Conservation (phyloP, 2,113 vertebrate species). For the Colinus virginianus region DNA sequence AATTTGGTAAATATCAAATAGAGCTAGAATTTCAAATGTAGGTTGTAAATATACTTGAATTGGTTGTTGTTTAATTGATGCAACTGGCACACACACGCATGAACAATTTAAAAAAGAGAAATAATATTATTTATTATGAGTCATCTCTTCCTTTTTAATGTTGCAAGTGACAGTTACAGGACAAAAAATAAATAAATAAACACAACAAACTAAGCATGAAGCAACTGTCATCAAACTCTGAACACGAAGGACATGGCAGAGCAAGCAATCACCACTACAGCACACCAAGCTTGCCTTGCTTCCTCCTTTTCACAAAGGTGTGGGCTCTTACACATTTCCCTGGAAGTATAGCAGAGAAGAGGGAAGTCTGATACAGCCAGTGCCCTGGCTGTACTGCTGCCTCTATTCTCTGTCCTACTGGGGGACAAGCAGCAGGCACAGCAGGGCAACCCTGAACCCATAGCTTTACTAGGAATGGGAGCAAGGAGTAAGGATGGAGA, state of each 20-base stretch:
- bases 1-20: slow-evolving; percentile 75
- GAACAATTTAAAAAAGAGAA: slow-evolving; percentile 54
- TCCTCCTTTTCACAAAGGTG: accelerated
- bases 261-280: not conserved
- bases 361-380: not conserved
- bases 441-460: not conserved
- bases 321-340: accelerated
- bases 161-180: not conserved
- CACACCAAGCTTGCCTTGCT: not conserved
- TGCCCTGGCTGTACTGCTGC: not conserved
- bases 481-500: not conserved
- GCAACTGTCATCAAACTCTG: not conserved
- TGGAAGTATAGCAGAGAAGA: not conserved
- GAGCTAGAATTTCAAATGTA: slow-evolving; percentile 75
- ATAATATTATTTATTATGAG: slow-evolving; percentile 41
- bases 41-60: slow-evolving; percentile 73
- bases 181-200: not conserved
- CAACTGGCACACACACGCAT: slow-evolving; percentile 53
- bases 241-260: not conserved
- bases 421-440: not conserved
- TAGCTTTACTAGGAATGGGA: not conserved
- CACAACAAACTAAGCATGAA: not conserved
- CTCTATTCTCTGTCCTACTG: accelerated
- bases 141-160: slow-evolving; percentile 47
- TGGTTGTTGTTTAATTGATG: slow-evolving; percentile 76